Conservation (phyloP, 1,140 invertebrate species). For the Coelopa frigida region DNA sequence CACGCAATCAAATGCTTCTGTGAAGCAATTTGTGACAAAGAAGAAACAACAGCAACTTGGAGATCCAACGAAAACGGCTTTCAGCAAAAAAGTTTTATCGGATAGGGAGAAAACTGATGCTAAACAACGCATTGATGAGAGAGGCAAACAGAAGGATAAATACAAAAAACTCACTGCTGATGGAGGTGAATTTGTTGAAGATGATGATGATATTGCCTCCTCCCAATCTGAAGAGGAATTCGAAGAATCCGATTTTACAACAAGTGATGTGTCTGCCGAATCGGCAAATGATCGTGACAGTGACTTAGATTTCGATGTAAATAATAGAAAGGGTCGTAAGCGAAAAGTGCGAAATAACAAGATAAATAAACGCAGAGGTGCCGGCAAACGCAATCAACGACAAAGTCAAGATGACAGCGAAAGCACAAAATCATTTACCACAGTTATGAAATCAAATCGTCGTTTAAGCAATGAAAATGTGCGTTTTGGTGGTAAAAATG, state of each 20-base stretch:
- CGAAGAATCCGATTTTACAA: conserved; percentile 29
- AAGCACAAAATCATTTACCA: background rate
- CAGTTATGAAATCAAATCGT: too few species aligned
- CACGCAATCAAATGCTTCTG: background rate
- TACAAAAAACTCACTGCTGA: too few species aligned
- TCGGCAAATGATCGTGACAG: conserved; percentile 42
- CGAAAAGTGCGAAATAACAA: conserved; percentile 17
- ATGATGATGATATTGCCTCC: conserved; percentile 27
- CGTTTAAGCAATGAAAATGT: too few species aligned
- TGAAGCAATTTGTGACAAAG: conserved; percentile 23
- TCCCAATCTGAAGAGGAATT: conserved; percentile 35
- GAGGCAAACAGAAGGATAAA: too few species aligned
- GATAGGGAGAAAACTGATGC: conserved; percentile 5
- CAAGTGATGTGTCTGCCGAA: conserved; percentile 25
- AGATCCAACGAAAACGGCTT: too few species aligned
- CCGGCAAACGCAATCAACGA: background rate
- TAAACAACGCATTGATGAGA: too few species aligned
- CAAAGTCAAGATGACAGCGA: conserved; percentile 1
- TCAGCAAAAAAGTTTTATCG: conserved; percentile 1
- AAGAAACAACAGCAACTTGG: too few species aligned
- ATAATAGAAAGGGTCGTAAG: conserved; percentile 29
- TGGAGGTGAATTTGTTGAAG: conserved; percentile 23
- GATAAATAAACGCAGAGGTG: conserved; percentile 1
- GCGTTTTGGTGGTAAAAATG: too few species aligned
- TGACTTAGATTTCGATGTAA: conserved; percentile 39